Percentiles rank a stretch among this genome's conserved stretches.
These are phyloP conservation scores for Monarcha castaneiventris DNA, from an alignment of 2,113 vertebrate species.

Conservation along the genomic window DNA sequence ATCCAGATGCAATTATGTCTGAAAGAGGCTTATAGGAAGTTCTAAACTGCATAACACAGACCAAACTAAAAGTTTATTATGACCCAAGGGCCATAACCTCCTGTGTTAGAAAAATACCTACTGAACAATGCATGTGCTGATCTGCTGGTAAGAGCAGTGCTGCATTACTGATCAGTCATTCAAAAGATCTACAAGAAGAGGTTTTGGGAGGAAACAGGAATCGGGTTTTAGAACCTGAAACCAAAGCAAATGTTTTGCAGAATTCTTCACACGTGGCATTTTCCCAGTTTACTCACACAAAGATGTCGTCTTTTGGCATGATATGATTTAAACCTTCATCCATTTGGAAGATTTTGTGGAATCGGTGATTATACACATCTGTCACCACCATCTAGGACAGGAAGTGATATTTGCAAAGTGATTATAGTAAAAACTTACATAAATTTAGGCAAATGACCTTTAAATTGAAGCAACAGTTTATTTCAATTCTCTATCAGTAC, in stretches of 20 bases:
- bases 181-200: not conserved
- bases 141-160: not conserved
- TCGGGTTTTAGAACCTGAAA: not conserved
- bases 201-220: not conserved
- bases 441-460: not conserved
- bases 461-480: not conserved
- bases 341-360: slow-evolving; percentile 94
- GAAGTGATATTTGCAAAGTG: slow-evolving; percentile 27
- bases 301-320: slow-evolving; percentile 95
- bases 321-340: slow-evolving; percentile 94
- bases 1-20: not conserved
- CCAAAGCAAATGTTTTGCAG: not conserved
- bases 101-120: not conserved
- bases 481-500: not conserved
- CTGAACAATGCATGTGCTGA: not conserved
- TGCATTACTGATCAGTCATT: not conserved
- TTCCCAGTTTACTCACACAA: slow-evolving; percentile 84
- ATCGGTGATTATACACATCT: slow-evolving; percentile 96
- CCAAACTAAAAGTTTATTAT: not conserved
- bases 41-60: not conserved
- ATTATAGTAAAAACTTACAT: not conserved
- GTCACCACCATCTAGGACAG: slow-evolving; percentile 92
- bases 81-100: not conserved
- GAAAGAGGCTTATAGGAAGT: not conserved
- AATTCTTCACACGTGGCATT: not conserved